These are phyloP conservation scores for Lethenteron camtschaticum DNA, from an alignment of 2,113 vertebrate species.

Conservation along the genomic window DNA sequence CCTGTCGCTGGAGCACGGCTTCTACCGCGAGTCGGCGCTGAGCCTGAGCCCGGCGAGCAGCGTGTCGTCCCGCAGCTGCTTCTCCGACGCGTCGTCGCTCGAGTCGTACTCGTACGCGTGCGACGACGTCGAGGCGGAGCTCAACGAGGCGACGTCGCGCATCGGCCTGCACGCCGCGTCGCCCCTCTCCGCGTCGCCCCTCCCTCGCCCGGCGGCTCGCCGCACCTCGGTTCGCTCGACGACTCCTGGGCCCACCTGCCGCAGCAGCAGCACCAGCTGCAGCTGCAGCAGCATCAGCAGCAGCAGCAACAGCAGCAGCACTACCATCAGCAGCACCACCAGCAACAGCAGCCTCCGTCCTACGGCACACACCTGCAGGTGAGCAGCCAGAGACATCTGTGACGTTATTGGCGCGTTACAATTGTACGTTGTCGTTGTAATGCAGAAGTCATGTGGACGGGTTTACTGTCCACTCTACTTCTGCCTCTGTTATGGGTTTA, in stretches of 20 bases:
- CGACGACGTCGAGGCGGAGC: constrained; percentile 49
- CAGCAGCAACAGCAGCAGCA: too few relatives aligned
- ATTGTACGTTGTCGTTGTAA: too few relatives aligned
- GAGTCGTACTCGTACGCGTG: constrained; percentile 45
- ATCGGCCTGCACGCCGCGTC: constrained; percentile 30
- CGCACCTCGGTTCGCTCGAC: constrained; percentile 18
- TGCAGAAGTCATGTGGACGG: too few relatives aligned
- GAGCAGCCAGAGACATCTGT: too few relatives aligned
- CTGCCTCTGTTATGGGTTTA: too few relatives aligned
- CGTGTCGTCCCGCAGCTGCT: constrained; percentile 53
- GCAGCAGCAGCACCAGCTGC: too few relatives aligned
- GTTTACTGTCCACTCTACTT: too few relatives aligned
- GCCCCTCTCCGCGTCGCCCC: constrained; percentile 17
- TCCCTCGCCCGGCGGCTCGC: constrained; percentile 22
- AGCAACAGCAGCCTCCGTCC: too few relatives aligned
- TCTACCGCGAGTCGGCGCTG: constrained; percentile 55
- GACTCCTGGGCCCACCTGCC: neutral
- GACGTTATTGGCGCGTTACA: too few relatives aligned
- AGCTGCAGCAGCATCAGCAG: too few relatives aligned
- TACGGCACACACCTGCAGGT: too few relatives aligned
- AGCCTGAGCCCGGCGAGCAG: constrained; percentile 64
- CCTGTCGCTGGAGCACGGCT: constrained; percentile 45
- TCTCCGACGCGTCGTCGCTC: constrained; percentile 50
- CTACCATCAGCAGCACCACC: too few relatives aligned
- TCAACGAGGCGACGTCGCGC: constrained; percentile 38